Evolutionary conservation across 2,113 vertebrate genomes (phyloP).

Genomic region (Chaetops frenatus): DNA sequence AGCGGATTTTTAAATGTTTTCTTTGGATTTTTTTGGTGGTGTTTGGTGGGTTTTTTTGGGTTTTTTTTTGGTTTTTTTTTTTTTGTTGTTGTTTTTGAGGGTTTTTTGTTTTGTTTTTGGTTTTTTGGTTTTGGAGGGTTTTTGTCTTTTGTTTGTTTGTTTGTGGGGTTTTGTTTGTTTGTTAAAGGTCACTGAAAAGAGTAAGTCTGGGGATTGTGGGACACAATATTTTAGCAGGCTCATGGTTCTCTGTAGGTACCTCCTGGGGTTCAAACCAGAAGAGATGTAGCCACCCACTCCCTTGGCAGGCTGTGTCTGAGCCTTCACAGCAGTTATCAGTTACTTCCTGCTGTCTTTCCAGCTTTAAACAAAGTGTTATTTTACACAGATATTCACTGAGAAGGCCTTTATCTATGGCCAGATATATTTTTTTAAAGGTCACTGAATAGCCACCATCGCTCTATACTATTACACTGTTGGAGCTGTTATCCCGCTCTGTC

Average conservation of each 20-base stretch:
- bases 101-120: no score
- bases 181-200: no score
- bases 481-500: neutral
- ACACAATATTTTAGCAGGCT: neutral
- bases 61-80: neutral
- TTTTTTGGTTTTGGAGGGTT: no score
- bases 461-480: neutral
- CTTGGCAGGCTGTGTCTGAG: neutral
- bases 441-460: neutral
- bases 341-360: neutral
- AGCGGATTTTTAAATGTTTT: neutral
- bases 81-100: neutral
- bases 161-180: no score
- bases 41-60: no score
- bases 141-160: no score
- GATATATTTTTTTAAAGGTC: neutral
- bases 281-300: rapidly evolving
- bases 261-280: neutral
- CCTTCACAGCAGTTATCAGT: neutral
- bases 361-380: neutral
- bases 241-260: rapidly evolving
- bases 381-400: neutral
- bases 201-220: rapidly evolving
- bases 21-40: no score
- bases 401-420: neutral